A percentile compares a stretch with the other conserved stretches of the same genome.
Evolutionary conservation across 2,888 invertebrate species (phyloP).

Genomic region (Ferdinandea cuprea): DNA sequence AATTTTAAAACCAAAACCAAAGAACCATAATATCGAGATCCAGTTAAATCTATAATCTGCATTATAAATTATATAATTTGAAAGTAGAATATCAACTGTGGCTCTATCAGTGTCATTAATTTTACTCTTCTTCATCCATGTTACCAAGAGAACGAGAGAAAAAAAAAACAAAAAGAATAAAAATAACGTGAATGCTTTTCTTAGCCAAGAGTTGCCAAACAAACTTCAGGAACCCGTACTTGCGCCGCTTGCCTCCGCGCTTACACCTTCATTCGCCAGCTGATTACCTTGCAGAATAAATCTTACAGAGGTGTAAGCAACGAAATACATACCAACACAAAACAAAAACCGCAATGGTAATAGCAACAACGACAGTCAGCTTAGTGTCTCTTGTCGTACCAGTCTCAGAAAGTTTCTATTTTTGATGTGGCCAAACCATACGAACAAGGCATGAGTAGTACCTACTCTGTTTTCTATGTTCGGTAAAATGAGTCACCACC

Average conservation of each 20-base stretch:
- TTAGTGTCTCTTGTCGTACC: conserved; percentile 29
- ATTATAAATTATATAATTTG: no score
- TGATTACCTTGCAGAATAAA: conserved; percentile 37
- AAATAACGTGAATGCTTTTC: conserved; percentile 8
- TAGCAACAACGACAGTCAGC: conserved; percentile 23
- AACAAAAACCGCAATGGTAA: conserved; percentile 15
- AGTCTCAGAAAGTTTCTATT: conserved; percentile 55
- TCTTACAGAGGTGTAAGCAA: conserved; percentile 28
- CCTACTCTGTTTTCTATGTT: conserved; percentile 36
- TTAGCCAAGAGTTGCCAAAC: not conserved
- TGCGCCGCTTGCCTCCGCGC: conserved; percentile 15
- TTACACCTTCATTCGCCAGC: conserved; percentile 49
- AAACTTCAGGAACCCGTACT: not conserved
- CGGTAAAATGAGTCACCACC: conserved; percentile 52
- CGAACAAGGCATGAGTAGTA: not conserved
- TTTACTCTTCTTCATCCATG: no score
- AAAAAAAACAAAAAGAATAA: no score
- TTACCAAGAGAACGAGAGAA: not conserved
- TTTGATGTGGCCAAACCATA: conserved; percentile 41
- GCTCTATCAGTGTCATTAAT: not conserved
- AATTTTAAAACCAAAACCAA: not conserved
- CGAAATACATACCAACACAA: not conserved
- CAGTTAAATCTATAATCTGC: no score
- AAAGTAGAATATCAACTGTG: not conserved
- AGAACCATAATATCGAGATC: not conserved